These are phyloP conservation scores for Etheostoma spectabile DNA, from an alignment of 2,113 vertebrate genomes.

Conservation along the genomic window DNA sequence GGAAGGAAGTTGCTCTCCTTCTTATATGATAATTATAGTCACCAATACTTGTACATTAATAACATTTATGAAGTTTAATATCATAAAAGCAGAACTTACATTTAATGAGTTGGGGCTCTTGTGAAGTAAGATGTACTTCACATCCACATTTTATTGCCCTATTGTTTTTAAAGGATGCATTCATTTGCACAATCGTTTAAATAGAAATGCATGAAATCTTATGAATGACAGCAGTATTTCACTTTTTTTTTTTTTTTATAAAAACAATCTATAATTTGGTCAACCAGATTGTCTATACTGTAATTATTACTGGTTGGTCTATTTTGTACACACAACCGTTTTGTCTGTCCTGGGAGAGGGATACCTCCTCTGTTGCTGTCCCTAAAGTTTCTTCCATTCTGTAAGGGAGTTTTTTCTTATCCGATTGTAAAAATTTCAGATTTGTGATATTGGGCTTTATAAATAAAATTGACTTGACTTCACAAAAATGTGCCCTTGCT, in stretches of 20 bases:
- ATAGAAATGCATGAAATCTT: not conserved
- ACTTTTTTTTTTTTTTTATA: too few species aligned
- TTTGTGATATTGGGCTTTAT: not conserved
- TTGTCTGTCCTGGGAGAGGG: not conserved
- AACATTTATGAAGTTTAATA: not conserved
- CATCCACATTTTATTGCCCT: not conserved
- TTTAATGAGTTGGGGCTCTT: not conserved
- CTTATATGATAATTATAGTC: not conserved
- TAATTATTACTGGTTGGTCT: not conserved
- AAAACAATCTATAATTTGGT: not conserved
- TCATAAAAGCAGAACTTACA: not conserved
- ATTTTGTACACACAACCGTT: too few species aligned
- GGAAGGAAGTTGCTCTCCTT: not conserved
- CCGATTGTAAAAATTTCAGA: too few species aligned
- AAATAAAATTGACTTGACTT: not conserved
- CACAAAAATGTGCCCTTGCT: not conserved
- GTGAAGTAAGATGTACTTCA: too few species aligned
- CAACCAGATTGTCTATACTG: not conserved
- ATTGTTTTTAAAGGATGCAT: not conserved
- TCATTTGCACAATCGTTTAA: not conserved
- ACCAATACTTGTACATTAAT: not conserved
- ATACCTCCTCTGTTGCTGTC: not conserved
- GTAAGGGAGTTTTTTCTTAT: too few species aligned
- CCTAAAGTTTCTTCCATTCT: too few species aligned
- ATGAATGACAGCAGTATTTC: conserved; percentile 1